These are phyloP conservation scores for Tupiocoris notatus DNA, from an alignment of 2,888 invertebrate genomes.

Conservation along the genomic window DNA sequence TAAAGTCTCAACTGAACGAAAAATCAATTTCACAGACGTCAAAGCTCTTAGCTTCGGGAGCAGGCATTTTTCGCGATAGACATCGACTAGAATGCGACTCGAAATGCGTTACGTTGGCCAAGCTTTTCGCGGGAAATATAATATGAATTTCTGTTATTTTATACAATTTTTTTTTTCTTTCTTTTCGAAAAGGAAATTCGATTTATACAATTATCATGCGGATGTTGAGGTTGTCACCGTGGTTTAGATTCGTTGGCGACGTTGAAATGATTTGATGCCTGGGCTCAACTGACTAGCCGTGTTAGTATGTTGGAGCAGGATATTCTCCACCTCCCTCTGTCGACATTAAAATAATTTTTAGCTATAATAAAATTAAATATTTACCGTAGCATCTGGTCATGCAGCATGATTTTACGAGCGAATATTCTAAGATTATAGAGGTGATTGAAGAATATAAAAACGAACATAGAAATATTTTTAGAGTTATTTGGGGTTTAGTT, in stretches of 20 bases:
- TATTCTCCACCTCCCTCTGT: conserved; percentile 46
- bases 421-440: no score
- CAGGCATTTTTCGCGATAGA: not conserved
- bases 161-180: not conserved
- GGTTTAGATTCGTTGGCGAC: not conserved
- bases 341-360: conserved; percentile 6
- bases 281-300: not conserved
- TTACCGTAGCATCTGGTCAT: no score
- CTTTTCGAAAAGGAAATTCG: not conserved
- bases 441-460: no score
- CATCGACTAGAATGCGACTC: not conserved
- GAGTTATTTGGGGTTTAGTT: no score
- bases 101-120: not conserved
- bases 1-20: not conserved
- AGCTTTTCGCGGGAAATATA: no score
- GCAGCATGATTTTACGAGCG: no score
- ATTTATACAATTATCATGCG: not conserved
- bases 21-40: no score
- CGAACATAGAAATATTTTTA: no score
- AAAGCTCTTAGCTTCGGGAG: no score
- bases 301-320: conserved; percentile 46
- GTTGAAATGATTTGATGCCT: not conserved
- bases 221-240: conserved; percentile 5
- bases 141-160: no score
- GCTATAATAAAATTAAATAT: not conserved